These are phyloP conservation scores for Pelobates cultripes DNA, from an alignment of 2,797 vertebrate genomes.

Conservation along the genomic window DNA sequence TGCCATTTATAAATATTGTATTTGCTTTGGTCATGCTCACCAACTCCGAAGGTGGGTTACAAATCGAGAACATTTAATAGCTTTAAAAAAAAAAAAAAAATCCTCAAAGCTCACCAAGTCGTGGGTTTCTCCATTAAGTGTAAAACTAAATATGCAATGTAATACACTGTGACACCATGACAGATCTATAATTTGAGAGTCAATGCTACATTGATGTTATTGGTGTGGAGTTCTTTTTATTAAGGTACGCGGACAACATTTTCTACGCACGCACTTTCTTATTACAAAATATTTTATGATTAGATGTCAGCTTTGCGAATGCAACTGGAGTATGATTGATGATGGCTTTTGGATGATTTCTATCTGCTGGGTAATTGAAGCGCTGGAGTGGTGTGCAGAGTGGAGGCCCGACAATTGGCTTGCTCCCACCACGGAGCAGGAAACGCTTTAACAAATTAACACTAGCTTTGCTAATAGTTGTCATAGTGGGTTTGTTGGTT, in stretches of 20 bases:
- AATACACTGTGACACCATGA: not conserved
- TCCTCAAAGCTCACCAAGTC: no score
- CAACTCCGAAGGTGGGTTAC: no score
- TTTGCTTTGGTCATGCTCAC: no score
- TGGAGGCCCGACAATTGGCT: not conserved
- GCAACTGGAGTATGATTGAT: slow-evolving; percentile 45
- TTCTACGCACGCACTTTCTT: not conserved
- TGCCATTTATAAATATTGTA: no score
- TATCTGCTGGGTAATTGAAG: slow-evolving; percentile 31
- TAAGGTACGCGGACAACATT: not conserved
- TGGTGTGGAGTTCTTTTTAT: not conserved
- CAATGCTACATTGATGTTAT: no score
- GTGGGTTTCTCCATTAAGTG: no score
- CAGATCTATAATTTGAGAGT: not conserved
- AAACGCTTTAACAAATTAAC: slow-evolving; percentile 32
- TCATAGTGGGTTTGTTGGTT: slow-evolving; percentile 8
- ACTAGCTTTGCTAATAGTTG: slow-evolving; percentile 27
- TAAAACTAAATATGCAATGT: not conserved
- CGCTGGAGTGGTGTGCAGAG: not conserved
- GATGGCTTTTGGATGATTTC: slow-evolving; percentile 21
- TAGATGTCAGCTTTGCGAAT: slow-evolving; percentile 24
- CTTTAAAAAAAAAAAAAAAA: no score
- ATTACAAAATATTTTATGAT: slow-evolving; percentile 29
- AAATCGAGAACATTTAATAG: no score
- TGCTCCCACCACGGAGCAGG: slow-evolving; percentile 8